Evolutionary conservation across 92 coral and sea anemone species (phyloP).

Genomic region (Epizoanthus rinbou): DNA sequence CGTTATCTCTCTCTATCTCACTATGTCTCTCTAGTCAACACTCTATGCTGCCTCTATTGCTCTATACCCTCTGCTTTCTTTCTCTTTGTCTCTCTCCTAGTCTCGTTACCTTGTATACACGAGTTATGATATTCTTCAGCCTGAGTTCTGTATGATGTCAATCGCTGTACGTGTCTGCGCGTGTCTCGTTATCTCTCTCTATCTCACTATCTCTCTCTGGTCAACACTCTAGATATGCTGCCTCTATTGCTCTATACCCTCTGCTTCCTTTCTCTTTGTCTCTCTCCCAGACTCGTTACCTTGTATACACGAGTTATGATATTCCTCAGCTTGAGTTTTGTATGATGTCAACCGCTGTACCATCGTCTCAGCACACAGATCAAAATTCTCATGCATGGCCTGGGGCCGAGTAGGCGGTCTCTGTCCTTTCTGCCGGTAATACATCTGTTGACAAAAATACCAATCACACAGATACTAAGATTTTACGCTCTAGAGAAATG

Average conservation of each 20-base stretch:
- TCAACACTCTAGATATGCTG: no score
- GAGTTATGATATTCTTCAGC: slow-evolving; percentile 97
- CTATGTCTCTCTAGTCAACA: no score
- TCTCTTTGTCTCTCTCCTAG: no score
- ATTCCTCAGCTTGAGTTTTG: slow-evolving; percentile 93
- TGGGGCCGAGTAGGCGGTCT: slow-evolving; percentile 90
- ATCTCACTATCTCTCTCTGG: no score
- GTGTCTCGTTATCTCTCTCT: no score
- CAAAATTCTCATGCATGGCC: slow-evolving; percentile 96
- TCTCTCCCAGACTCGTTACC: slow-evolving; percentile 49
- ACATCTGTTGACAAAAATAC: slow-evolving; percentile 60
- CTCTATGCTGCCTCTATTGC: no score
- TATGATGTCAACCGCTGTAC: slow-evolving; percentile 91
- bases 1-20: no score
- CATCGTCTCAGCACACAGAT: slow-evolving; percentile 80
- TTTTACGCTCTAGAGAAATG: no score
- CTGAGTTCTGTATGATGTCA: slow-evolving; percentile 88
- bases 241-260: no score
- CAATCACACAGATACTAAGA: no score
- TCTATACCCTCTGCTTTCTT: no score
- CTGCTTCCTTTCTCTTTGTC: no score
- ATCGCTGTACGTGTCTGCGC: slow-evolving; percentile 64
- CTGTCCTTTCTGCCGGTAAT: slow-evolving; percentile 95
- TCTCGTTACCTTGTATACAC: slow-evolving; percentile 85
- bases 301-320: slow-evolving; percentile 96